Evolutionary conservation across 2,888 invertebrate species (phyloP), one percentile per base, ranked within the genome.

Genomic region (Callosobruchus maculatus): DNA sequence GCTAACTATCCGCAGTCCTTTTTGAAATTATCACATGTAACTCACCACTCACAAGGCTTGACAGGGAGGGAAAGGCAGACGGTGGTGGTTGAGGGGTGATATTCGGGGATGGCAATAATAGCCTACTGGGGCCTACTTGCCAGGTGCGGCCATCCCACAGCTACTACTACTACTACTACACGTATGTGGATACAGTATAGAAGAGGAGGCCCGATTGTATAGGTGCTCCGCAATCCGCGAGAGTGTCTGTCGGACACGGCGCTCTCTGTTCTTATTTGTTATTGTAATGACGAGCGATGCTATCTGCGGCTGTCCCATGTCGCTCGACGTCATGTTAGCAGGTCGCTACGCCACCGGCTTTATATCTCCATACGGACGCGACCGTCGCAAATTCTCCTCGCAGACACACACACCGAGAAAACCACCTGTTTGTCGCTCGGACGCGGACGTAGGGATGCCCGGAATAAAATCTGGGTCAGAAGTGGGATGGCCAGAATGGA

Each of bases 221-320:
- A 1, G 49, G 13, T 18, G 49, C 49, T 18, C 49, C 49, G 13
- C 49, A 49, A 49, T n/a, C n/a, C n/a, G n/a, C n/a, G 49, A 49
- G 49, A 7, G 49, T 13, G 49, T 82, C 79, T 78, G 80, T 76
- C 77, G 82, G 83, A 85, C 83, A 84, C 83, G 81, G 82, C 79
- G 81, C 83, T 84, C 83, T 83, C 84, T 85, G 85, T 85, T 84
- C 86, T 86, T 86, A 86, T 86, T 86, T 86, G 86, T 86, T 86
- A 86, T 86, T 86, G 85, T 86, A 86, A 86, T 86, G 86, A 85
- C 84, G 84, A 83, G 81, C 82, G 86, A 86, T 86, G 84, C 80
- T 85, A 85, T 86, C 85, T 79, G 82, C 78, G 81, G 81, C 82
- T 83, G 84, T 84, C 83, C 83, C 83, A 81, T 84, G 85, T 84